Percentiles rank a stretch among this genome's conserved stretches.
Conservation (phyloP, 2,888 invertebrate species). For the Scaeva pyrastri region DNA sequence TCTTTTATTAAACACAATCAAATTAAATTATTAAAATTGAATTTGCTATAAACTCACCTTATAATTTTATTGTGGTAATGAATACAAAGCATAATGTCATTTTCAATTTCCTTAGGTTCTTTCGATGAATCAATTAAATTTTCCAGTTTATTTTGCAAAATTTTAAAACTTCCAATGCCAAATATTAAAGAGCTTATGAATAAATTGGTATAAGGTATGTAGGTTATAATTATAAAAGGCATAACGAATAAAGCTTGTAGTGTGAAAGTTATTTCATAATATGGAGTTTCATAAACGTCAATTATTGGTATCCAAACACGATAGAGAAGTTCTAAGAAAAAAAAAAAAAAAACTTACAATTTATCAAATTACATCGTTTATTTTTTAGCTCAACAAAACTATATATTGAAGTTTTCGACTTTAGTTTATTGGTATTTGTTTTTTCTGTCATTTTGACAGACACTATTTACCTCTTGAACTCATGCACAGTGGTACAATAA, state of each 20-base stretch:
- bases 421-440: too few species aligned
- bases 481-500: constrained; percentile 55
- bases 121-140: constrained; percentile 47
- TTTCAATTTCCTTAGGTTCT: constrained; percentile 57
- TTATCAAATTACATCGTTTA: too few species aligned
- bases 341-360: not conserved
- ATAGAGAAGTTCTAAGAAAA: constrained; percentile 68
- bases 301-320: constrained; percentile 54
- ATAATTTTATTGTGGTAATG: constrained; percentile 76
- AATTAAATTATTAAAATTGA: too few species aligned
- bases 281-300: constrained; percentile 71
- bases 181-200: constrained; percentile 77
- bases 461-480: constrained; percentile 51
- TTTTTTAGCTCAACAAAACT: too few species aligned
- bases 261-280: constrained; percentile 75
- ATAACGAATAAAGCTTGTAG: constrained; percentile 61
- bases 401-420: too few species aligned
- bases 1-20: too few species aligned
- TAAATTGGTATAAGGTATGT: constrained; percentile 77
- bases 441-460: too few species aligned
- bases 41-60: constrained; percentile 71
- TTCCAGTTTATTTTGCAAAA: constrained; percentile 75
- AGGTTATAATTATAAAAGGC: constrained; percentile 71
- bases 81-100: constrained; percentile 71
- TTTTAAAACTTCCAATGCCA: constrained; percentile 72